Evolutionary conservation across 2,113 vertebrate genomes (phyloP).

Genomic region (Eira barbara): DNA sequence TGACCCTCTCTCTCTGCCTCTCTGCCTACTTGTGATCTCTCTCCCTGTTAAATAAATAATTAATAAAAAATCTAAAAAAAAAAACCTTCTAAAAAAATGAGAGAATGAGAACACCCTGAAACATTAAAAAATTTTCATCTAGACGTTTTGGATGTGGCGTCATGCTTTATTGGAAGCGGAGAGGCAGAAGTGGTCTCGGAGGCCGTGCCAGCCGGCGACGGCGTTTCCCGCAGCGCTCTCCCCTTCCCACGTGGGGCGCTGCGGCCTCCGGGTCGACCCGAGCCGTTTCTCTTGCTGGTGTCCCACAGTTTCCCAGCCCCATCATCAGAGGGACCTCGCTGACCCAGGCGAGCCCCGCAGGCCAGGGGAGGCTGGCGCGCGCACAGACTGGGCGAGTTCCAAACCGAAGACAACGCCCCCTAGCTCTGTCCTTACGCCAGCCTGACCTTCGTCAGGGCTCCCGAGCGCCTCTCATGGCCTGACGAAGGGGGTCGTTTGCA

Average conservation of each 20-base stretch:
- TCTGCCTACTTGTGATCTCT: no score
- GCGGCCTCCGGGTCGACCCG: not conserved
- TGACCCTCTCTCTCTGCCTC: no score
- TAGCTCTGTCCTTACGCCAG: not conserved
- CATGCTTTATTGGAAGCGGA: not conserved
- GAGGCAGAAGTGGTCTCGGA: not conserved
- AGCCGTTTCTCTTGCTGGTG: not conserved
- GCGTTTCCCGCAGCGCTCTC: no score
- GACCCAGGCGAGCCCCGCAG: no score
- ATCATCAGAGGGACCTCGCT: no score
- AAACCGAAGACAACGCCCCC: not conserved
- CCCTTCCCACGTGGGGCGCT: fast-evolving
- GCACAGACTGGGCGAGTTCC: not conserved
- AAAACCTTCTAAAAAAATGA: no score
- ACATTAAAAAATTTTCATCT: not conserved
- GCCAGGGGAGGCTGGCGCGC: not conserved
- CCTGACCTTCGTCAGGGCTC: fast-evolving
- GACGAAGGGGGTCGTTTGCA: not conserved
- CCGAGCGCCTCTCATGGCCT: not conserved
- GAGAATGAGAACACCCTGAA: not conserved
- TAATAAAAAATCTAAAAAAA: no score
- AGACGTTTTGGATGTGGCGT: fast-evolving
- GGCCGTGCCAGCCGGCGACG: fast-evolving
- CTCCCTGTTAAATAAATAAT: no score
- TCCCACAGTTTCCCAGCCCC: not conserved